Evolutionary conservation across 2,797 vertebrate genomes (phyloP).

Genomic region (Allobates femoralis): DNA sequence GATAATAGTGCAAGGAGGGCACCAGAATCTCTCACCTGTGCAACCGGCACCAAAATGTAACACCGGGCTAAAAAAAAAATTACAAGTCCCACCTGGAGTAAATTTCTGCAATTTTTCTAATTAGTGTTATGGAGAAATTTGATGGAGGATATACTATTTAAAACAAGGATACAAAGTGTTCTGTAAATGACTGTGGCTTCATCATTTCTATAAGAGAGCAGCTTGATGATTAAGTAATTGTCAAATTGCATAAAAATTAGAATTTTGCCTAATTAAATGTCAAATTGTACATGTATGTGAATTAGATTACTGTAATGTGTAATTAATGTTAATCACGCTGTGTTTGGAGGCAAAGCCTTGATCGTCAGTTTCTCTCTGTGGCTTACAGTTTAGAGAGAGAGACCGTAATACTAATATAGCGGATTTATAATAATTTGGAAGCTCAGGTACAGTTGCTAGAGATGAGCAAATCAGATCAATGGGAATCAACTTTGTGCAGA

Average conservation of each 20-base stretch:
- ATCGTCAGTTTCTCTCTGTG: neutral
- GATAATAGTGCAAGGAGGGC: no score
- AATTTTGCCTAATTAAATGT: constrained; percentile 31
- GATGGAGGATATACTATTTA: neutral
- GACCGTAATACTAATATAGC: neutral
- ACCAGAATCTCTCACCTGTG: no score
- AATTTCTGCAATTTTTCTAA: neutral
- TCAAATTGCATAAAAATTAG: constrained; percentile 7
- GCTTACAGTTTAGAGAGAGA: neutral
- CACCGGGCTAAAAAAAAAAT: no score
- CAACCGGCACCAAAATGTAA: no score
- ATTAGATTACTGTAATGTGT: constrained; percentile 23
- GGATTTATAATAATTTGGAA: neutral
- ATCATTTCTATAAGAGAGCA: neutral
- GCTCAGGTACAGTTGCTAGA: neutral
- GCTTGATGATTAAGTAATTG: constrained; percentile 1
- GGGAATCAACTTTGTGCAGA: no score
- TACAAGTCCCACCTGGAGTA: no score
- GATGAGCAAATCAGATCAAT: neutral
- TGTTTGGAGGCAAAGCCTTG: neutral
- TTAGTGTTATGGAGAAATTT: neutral
- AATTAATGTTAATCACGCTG: constrained; percentile 24
- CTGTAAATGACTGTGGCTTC: neutral
- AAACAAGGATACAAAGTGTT: neutral
- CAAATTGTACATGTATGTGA: constrained; percentile 23